Evolutionary conservation across 2,113 vertebrate genomes (phyloP), one percentile per base, ranked within the genome.

Genomic region (Lepidothrix coronata): DNA sequence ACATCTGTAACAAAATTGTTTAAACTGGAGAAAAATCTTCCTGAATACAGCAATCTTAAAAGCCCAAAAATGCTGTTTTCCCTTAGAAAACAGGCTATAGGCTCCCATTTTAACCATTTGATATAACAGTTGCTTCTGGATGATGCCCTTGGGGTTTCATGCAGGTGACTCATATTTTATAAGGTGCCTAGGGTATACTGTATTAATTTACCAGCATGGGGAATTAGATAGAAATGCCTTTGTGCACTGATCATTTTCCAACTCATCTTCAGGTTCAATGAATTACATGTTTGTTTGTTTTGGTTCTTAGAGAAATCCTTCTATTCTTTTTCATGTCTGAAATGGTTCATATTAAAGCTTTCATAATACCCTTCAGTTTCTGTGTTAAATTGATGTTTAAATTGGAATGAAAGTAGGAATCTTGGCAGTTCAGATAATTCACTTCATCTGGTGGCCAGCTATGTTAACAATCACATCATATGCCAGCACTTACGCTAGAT

Each of bases 391-490:
- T 96, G 97, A 96, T 98, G 97, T 98, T 98, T 98, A 98, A 98
- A 98, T 98, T 98, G 97, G 98, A 98, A 97, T 96, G 97, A 97
- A 98, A 98, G 97, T 96, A 97, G 94, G 96, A 98, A 97, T 96
- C 97, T 96, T 97, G 97, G 98, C 98, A 97, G 97, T 98, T 97
- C 91, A 97, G 98, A 98, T 98, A 98, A 98, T 98, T 98, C 96
- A 91, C 96, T 98, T 98, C 98, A 98, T 98, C 98, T 98, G 98
- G 97, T 98, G 98, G 96, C 97, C 98, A 98, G 98, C 98, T 98
- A 98, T 98, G 98, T 97, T 98, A 98, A 98, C 98, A 98, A 96
- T 98, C 97, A 87, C 97, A 97, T 98, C 98, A 96, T 92, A 98
- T 97, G 97, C 97, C 97, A 97, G 97, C 96, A 97, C 96, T 98